Evolutionary conservation across 2,888 invertebrate genomes (phyloP), one percentile per base, ranked within the genome.

Genomic region (Eurytoma adleriae): DNA sequence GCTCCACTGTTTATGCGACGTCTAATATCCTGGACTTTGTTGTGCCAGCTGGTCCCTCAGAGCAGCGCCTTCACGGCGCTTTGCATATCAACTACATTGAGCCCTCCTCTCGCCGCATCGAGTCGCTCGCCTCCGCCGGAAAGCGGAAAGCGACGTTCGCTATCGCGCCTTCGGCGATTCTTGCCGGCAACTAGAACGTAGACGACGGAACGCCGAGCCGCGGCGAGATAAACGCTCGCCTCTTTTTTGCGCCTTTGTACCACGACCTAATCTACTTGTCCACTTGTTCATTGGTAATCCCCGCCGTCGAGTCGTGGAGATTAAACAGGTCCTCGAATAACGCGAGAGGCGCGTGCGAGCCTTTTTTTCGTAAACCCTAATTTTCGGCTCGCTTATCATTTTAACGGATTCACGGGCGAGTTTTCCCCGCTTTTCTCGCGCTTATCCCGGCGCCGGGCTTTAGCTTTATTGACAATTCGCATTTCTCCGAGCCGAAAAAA

Each of bases 21-120:
- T 76, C 79, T 79, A 74, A 73, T 70, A 79, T 81, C 76, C 74
- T 61, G 73, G 70, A 80, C 77, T 77, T 78, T 78, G 78, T 78
- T 78, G 78, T 78, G 78, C 67, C 78, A 78, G 78, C 72, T 72
- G 78, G 57, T 24, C 50, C 59, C 73, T 50, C 24, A 18, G 40
- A 64, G 76, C 69, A 50, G 72, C 76, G 40, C 70, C 71, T 67
- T 78, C 70, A 73, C 79, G 78, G 81, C 40, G 77, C 78, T 79
- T 71, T 79, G 68, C 81, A 64, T 79, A 71, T 77, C 74, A 70
- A 69, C 76, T 52, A 27, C 57, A 66, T 56, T 57, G 71, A 56
- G 54, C 3, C 16, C 50, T 48, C 40, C 48, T 52, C 52, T 27
- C 24, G 52, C 18, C 52, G 64, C 40, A 64, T 48, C 64, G 48